Percentiles rank a stretch among this genome's conserved stretches.
phyloP scores from a whole-genome alignment of 92 coral and sea anemone species.

The Porites rus region DNA sequence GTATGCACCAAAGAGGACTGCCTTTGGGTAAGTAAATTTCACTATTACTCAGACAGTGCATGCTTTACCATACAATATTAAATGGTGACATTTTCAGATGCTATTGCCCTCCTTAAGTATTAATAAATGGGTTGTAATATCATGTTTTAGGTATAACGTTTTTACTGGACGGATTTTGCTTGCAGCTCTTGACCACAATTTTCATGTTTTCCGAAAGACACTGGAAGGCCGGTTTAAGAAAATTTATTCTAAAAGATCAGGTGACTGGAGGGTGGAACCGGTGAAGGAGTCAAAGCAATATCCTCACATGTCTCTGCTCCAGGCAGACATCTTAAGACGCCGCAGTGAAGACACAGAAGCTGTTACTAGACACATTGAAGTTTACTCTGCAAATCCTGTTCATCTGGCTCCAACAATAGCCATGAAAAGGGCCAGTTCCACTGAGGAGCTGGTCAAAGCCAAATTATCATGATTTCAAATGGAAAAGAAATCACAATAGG shows the following conservation, averaged over 20 bases:
- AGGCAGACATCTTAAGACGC: constrained; percentile 35
- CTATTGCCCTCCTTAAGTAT: too few species aligned
- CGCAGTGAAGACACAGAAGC: constrained; percentile 28
- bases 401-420: constrained; percentile 52
- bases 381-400: constrained; percentile 22
- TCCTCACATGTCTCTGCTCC: constrained; percentile 25
- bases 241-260: constrained; percentile 50
- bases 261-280: constrained; percentile 57
- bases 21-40: constrained; percentile 61
- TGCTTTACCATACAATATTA: too few species aligned
- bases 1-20: constrained; percentile 69
- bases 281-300: constrained; percentile 47
- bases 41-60: too few species aligned
- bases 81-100: too few species aligned
- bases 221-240: constrained; percentile 34
- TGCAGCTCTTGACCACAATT: constrained; percentile 64
- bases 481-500: constrained; percentile 1
- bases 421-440: constrained; percentile 47
- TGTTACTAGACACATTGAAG: constrained; percentile 36
- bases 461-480: constrained; percentile 25
- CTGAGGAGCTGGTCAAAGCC: constrained; percentile 41
- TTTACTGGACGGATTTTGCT: constrained; percentile 55
- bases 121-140: neutral
- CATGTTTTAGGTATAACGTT: constrained; percentile 53
- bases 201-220: constrained; percentile 39